These are phyloP conservation scores for Etia nguti DNA, from an alignment of 2,113 vertebrate genomes.

Conservation along the genomic window DNA sequence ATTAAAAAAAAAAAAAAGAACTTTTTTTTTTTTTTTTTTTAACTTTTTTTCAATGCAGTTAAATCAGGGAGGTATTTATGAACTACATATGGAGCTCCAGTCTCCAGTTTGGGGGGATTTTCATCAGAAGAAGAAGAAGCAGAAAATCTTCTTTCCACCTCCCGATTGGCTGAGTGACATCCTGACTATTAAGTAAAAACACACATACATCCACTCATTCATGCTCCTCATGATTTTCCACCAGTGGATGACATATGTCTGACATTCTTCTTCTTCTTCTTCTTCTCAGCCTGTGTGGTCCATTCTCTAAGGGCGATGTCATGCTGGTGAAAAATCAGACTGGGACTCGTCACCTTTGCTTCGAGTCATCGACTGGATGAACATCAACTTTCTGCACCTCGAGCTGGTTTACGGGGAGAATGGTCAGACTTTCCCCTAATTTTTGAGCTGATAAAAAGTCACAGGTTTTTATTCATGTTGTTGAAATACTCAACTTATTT, in stretches of 20 bases:
- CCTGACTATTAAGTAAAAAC: background rate
- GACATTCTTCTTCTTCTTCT: background rate
- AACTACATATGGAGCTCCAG: background rate
- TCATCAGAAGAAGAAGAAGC: background rate
- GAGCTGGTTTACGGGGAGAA: background rate
- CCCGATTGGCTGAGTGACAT: background rate
- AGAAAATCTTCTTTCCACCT: background rate
- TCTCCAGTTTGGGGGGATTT: background rate
- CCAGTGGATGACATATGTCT: background rate
- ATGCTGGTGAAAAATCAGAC: background rate
- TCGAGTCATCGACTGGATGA: background rate
- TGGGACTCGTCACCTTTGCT: background rate
- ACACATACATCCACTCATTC: background rate
- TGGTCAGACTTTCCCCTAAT: background rate
- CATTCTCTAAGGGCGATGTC: background rate
- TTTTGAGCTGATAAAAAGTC: background rate
- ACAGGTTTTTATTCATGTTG: background rate
- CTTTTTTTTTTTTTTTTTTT: too few relatives aligned
- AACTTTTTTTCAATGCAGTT: background rate
- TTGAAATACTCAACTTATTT: background rate
- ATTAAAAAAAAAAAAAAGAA: too few relatives aligned
- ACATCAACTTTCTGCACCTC: background rate
- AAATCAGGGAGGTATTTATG: background rate
- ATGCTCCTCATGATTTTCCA: background rate
- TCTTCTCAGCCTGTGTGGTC: background rate